Conservation (phyloP, 2,888 invertebrate species). For the Drosophila austrosaltans region DNA sequence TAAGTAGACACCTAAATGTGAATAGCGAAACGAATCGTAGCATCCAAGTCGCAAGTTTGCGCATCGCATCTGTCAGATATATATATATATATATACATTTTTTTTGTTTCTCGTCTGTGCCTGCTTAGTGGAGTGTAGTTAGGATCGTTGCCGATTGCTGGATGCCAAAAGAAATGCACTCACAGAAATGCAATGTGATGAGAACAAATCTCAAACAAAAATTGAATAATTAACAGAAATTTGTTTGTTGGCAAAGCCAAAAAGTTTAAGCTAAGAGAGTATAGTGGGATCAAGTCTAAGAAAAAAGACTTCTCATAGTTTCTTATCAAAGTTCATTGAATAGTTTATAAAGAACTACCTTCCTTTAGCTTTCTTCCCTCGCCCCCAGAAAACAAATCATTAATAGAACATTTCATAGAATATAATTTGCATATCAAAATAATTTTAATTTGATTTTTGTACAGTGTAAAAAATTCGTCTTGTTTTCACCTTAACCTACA, state of each 20-base stretch:
- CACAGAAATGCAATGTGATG: background rate
- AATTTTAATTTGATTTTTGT: background rate
- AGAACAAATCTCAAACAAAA: background rate
- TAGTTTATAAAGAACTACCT: no score
- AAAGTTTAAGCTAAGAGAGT: no score
- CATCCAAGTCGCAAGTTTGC: conserved; percentile 54
- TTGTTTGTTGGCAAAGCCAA: no score
- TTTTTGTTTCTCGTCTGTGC: conserved; percentile 41
- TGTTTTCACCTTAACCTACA: conserved; percentile 75
- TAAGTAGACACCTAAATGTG: conserved; percentile 79
- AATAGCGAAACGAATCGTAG: conserved; percentile 78
- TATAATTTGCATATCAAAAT: conserved; percentile 8
- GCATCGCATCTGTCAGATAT: conserved; percentile 78
- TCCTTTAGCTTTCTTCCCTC: no score
- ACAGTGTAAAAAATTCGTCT: conserved; percentile 36
- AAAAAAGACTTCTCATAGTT: no score
- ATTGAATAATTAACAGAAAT: no score
- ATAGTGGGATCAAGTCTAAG: no score
- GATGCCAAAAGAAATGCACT: conserved; percentile 11
- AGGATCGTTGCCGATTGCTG: conserved; percentile 63
- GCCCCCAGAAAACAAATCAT: no score
- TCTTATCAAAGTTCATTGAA: no score
- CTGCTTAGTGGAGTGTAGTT: conserved; percentile 78
- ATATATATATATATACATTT: conserved; percentile 53
- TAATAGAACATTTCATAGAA: background rate